Base-by-base conservation (phyloP, 2,888 invertebrate species). In the Leptopterna dolabrata region DNA sequence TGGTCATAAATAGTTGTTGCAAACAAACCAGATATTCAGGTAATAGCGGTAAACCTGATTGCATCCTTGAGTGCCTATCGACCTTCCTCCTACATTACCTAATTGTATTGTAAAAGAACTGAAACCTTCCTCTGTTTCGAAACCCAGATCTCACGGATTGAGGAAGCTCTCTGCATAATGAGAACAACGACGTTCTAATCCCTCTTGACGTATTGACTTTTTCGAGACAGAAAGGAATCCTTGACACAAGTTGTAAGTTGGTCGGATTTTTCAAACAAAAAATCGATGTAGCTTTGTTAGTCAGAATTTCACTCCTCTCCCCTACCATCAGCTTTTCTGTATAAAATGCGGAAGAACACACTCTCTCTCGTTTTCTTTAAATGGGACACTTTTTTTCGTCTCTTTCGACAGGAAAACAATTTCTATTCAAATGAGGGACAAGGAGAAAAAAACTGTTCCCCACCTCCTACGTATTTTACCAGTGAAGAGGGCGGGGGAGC, bases 151-250 rank as follows among this genome's bases (percentile, higher is more conserved):
- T 29, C 19, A 1, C 13, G 73, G 36, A 36, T 73, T 41, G 24
- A 45, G 41, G 45, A 45, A 41, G 43, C 78, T 24, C 41, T 78
- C 78, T 45, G 78, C 27, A 78, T 78, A 78, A 78, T 78, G 78
- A 78, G 63, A 63, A 63, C 55, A 55, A 55, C 24, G 19, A 19
- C 9, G 19, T 13, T 63, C 11, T 63, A 63, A 63, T 24, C 24
- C 63, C 63, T 1, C 63, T 63, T 27, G 63, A 63, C 24, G 63
- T 63, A 63, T 55, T 55, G 63, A 19, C 19, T 4, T 24, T 63
- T 24, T n/a, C 63, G 4, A 27, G 4, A 63, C 7, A 11, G 7
- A 11, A 63, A 63, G 63, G 24, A 63, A 63, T 63, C 47, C 47
- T 36, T 14, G 47, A 47, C 47, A 47, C 13, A 47, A 47, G 16